These are phyloP conservation scores for Scyliorhinus canicula DNA, from an alignment of 2,797 vertebrate species.

Conservation along the genomic window DNA sequence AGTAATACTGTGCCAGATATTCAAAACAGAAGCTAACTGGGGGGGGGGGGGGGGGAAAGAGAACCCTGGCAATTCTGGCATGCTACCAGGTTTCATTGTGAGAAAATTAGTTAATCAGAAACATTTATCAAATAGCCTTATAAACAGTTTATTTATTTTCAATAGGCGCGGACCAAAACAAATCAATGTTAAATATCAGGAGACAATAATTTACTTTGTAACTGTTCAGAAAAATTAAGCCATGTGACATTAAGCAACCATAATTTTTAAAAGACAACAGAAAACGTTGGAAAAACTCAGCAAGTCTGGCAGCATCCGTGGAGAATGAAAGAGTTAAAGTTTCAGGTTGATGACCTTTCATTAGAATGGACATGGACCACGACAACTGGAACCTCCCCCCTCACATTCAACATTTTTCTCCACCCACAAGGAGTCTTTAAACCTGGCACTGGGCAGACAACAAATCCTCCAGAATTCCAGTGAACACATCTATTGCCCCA, in stretches of 20 bases:
- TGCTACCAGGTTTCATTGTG: not conserved
- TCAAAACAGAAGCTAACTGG: not conserved
- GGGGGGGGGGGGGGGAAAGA: not conserved
- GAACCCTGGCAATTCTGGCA: too few relatives aligned
- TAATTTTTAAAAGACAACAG: not conserved
- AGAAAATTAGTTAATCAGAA: not conserved
- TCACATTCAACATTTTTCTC: too few relatives aligned
- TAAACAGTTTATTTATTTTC: not conserved
- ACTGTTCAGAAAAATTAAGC: not conserved
- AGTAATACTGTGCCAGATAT: not conserved
- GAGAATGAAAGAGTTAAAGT: not conserved
- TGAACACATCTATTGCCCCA: not conserved
- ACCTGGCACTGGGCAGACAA: too few relatives aligned
- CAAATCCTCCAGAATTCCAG: too few relatives aligned
- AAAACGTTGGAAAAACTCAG: not conserved
- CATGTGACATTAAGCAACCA: not conserved
- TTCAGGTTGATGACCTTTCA: not conserved
- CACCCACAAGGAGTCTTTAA: too few relatives aligned
- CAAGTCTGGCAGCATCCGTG: not conserved
- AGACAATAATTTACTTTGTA: not conserved
- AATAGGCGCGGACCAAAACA: not conserved
- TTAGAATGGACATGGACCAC: too few relatives aligned
- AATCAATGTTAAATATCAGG: not conserved
- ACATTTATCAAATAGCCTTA: not conserved
- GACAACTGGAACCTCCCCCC: too few relatives aligned